These are phyloP conservation scores for Nettapus auritus DNA, from an alignment of 2,113 vertebrate genomes.

Conservation along the genomic window DNA sequence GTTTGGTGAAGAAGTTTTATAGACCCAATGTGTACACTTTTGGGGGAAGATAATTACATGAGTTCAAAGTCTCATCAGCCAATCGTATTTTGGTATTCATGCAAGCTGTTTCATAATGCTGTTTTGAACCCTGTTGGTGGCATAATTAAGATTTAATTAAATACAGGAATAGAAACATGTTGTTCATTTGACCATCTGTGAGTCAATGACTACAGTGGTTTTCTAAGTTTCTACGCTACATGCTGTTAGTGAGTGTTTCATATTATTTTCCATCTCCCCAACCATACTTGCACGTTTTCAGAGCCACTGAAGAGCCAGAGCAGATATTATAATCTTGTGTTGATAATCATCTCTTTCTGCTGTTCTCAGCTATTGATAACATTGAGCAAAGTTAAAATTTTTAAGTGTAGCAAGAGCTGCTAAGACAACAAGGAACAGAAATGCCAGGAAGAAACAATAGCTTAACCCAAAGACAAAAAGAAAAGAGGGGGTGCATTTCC, in stretches of 20 bases:
- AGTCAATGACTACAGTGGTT: neutral
- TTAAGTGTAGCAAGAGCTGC: neutral
- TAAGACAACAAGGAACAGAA: neutral
- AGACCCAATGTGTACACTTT: neutral
- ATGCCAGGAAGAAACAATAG: neutral
- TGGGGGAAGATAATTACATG: conserved; percentile 38
- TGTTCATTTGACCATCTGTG: conserved; percentile 48
- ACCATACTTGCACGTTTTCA: conserved; percentile 31
- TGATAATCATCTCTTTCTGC: conserved; percentile 47
- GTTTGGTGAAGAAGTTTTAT: neutral
- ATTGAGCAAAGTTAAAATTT: neutral
- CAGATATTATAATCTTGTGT: neutral
- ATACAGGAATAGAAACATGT: conserved; percentile 68
- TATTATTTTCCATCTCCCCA: conserved; percentile 67
- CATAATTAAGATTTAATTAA: conserved; percentile 56
- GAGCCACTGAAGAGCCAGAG: conserved; percentile 61
- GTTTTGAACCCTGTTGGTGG: conserved; percentile 72
- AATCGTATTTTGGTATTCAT: conserved; percentile 46
- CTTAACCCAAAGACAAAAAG: neutral
- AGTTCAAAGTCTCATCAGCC: conserved; percentile 65
- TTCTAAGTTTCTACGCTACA: conserved; percentile 35
- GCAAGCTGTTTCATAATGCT: conserved; percentile 66
- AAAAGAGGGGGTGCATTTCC: neutral
- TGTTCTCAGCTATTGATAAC: conserved; percentile 48
- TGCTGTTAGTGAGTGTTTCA: conserved; percentile 56